Percentiles rank a stretch among this genome's conserved stretches.
phyloP scores from a whole-genome alignment of 2,888 invertebrate species.

The Podotricha telesiphe region DNA sequence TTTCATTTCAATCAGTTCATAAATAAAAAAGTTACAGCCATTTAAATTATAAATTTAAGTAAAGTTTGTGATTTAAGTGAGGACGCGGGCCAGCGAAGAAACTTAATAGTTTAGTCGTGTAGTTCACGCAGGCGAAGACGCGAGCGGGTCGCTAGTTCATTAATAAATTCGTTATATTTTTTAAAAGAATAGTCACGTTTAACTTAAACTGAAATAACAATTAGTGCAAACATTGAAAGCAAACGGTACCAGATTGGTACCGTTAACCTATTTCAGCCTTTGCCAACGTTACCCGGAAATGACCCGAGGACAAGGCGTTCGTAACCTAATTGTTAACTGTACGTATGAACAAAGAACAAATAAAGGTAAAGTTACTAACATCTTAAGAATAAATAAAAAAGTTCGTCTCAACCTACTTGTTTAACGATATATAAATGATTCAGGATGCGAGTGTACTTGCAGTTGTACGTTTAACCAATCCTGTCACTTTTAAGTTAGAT shows the following conservation, averaged over 20 bases:
- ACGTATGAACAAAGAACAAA: constrained; percentile 17
- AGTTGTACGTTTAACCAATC: not conserved
- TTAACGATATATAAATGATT: not conserved
- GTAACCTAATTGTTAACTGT: constrained; percentile 43
- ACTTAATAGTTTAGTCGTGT: no score
- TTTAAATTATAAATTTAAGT: no score
- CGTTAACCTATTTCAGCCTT: constrained; percentile 65
- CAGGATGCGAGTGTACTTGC: not conserved
- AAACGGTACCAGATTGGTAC: constrained; percentile 55
- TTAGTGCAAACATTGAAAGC: constrained; percentile 31
- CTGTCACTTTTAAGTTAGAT: not conserved
- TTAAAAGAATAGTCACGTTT: not conserved
- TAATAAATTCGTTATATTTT: not conserved
- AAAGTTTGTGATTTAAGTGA: no score
- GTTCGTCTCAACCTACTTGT: not conserved
- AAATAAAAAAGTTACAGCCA: no score
- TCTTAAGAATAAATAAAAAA: constrained; percentile 2
- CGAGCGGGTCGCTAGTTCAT: no score
- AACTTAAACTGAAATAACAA: constrained; percentile 11
- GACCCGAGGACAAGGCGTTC: constrained; percentile 46
- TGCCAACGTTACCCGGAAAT: constrained; percentile 65
- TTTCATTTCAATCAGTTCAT: no score
- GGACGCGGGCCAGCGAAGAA: no score
- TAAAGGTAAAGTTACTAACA: not conserved
- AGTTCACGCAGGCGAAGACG: no score